These are phyloP conservation scores for Henicopernis longicauda DNA, from an alignment of 2,113 vertebrate genomes.

Conservation along the genomic window DNA sequence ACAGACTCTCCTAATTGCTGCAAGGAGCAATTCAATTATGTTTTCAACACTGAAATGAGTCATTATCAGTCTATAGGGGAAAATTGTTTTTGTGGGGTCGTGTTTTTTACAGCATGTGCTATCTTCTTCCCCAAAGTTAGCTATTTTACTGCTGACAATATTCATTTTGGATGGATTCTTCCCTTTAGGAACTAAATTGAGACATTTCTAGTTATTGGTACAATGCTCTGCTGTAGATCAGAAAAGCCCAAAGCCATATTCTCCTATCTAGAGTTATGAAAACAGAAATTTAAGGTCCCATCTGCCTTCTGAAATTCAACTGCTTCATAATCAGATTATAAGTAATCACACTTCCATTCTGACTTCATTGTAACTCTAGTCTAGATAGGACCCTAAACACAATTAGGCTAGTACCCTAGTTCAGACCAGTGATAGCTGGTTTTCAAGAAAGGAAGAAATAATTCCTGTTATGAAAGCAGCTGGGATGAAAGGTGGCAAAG, in stretches of 20 bases:
- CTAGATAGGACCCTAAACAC: background rate
- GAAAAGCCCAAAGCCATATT: background rate
- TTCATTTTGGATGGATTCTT: slow-evolving; percentile 27
- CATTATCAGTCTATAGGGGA: slow-evolving; percentile 46
- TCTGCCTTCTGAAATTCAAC: background rate
- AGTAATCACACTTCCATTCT: background rate
- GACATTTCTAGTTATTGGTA: background rate
- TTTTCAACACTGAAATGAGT: slow-evolving; percentile 38
- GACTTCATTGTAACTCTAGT: background rate
- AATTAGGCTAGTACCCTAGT: background rate
- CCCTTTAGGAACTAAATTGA: background rate
- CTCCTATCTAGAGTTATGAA: background rate
- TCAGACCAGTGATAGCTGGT: background rate
- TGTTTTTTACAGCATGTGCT: slow-evolving; percentile 24
- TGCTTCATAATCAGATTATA: background rate
- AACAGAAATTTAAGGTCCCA: background rate
- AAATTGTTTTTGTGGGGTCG: slow-evolving; percentile 16
- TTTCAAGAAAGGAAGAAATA: background rate
- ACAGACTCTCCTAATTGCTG: slow-evolving; percentile 50
- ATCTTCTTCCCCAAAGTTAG: slow-evolving; percentile 26
- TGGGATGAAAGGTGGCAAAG: background rate
- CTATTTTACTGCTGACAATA: slow-evolving; percentile 20
- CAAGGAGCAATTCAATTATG: slow-evolving; percentile 60
- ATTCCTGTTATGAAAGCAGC: background rate
- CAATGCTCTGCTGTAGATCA: background rate